Percentiles rank a stretch among this genome's conserved stretches.
Evolutionary conservation across 2,888 invertebrate species (phyloP).

Genomic region (Chrysolina oricalcia): DNA sequence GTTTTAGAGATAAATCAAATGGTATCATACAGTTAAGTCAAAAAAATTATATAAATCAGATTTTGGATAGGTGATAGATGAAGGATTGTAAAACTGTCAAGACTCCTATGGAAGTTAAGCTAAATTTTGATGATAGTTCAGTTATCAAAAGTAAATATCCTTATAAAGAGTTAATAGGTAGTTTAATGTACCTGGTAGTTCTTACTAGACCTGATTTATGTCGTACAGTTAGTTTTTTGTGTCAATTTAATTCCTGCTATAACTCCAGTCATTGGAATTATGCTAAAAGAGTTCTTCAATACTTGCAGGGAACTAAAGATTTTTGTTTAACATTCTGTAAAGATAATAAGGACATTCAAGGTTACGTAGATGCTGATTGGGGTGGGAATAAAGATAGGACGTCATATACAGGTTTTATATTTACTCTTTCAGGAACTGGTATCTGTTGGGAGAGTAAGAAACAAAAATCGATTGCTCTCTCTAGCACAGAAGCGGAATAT

Average conservation of each 20-base stretch:
- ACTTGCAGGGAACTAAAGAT: constrained; percentile 15
- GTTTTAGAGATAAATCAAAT: constrained; percentile 16
- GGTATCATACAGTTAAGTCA: constrained; percentile 22
- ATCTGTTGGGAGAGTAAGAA: constrained; percentile 12
- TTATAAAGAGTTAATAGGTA: constrained; percentile 12
- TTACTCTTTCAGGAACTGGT: constrained; percentile 4
- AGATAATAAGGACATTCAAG: constrained; percentile 17
- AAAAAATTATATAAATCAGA: not conserved
- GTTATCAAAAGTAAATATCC: not conserved
- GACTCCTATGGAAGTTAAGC: constrained; percentile 16
- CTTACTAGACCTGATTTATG: constrained; percentile 27
- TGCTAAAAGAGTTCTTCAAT: constrained; percentile 7
- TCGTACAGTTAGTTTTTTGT: constrained; percentile 6
- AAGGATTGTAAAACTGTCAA: not conserved
- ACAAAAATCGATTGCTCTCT: no score
- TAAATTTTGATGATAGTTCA: constrained; percentile 11
- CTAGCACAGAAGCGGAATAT: no score
- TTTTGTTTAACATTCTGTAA: constrained; percentile 8
- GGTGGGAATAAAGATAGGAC: constrained; percentile 8
- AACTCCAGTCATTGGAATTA: constrained; percentile 4
- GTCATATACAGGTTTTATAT: no score
- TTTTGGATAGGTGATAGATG: constrained; percentile 1
- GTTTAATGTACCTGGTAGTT: constrained; percentile 23
- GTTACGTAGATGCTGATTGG: constrained; percentile 16
- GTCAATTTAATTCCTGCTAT: constrained; percentile 14